Conservation (phyloP, 2,797 vertebrate genomes). For the Darevskia mixta region DNA sequence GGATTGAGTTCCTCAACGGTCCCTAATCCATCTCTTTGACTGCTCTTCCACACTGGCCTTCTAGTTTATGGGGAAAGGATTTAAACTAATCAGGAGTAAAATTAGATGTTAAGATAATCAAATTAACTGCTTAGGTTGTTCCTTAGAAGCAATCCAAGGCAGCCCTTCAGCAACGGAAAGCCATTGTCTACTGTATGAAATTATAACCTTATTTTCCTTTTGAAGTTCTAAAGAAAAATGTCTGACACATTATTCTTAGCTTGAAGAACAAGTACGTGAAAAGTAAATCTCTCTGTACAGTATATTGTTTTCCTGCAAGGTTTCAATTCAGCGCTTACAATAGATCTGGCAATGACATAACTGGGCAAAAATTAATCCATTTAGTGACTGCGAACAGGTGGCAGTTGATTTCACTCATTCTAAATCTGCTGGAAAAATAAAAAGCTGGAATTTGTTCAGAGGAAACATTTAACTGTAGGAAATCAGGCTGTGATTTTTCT, state of each 20-base stretch:
- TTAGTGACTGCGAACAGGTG: neutral
- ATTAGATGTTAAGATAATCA: neutral
- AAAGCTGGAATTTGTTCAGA: neutral
- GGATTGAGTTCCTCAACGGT: neutral
- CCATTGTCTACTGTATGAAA: neutral
- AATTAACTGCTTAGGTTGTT: neutral
- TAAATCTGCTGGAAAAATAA: neutral
- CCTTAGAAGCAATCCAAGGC: neutral
- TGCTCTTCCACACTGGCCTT: neutral
- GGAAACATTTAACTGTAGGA: neutral
- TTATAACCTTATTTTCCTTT: neutral
- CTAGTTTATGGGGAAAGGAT: neutral
- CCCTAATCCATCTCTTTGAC: neutral
- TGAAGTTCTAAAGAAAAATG: neutral
- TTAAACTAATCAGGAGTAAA: neutral
- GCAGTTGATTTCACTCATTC: neutral
- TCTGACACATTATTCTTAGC: neutral
- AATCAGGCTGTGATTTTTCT: neutral
- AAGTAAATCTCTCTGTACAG: neutral
- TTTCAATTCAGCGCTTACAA: neutral
- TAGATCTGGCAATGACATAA: neutral
- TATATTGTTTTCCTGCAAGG: neutral
- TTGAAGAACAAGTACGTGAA: neutral
- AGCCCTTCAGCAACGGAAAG: neutral
- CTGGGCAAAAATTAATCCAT: conserved; percentile 10